A percentile compares a stretch with the other conserved stretches of the same genome.
Evolutionary conservation across 2,797 vertebrate species (phyloP).

Genomic region (Anisognathus igniventris): DNA sequence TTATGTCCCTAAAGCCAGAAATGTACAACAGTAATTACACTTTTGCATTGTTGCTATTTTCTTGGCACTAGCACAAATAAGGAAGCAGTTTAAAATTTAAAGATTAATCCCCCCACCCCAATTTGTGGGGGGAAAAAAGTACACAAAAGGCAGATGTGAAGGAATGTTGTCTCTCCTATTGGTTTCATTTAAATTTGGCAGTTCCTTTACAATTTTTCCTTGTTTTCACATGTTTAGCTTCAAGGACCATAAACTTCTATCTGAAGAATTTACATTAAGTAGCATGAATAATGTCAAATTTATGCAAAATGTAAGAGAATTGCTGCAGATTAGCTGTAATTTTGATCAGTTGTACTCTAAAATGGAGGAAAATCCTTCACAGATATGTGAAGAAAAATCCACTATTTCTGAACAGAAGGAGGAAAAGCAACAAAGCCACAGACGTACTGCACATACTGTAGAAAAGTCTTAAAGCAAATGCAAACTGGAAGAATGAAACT

Average conservation of each 20-base stretch:
- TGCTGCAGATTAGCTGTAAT: neutral
- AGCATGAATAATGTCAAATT: neutral
- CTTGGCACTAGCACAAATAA: neutral
- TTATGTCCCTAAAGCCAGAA: neutral
- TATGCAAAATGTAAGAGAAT: neutral
- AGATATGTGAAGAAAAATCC: neutral
- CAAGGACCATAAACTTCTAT: constrained; percentile 14
- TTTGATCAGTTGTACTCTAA: neutral
- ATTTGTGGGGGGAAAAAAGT: neutral
- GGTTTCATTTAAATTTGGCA: constrained; percentile 41
- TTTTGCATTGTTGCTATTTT: neutral
- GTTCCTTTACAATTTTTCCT: constrained; percentile 31
- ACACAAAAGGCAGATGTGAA: constrained; percentile 61
- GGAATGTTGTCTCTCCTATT: constrained; percentile 36
- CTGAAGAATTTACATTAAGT: neutral
- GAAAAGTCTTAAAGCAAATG: neutral
- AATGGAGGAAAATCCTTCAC: neutral
- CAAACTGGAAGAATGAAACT: neutral
- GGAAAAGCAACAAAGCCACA: neutral
- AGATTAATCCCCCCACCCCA: neutral
- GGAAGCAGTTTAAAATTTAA: constrained; percentile 3
- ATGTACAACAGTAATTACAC: neutral
- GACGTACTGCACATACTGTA: neutral
- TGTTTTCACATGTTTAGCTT: constrained; percentile 55
- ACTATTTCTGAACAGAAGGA: neutral